Evolutionary conservation across 1,140 invertebrate species (phyloP), one percentile per base, ranked within the genome.

Genomic region (Cherax quadricarinatus): DNA sequence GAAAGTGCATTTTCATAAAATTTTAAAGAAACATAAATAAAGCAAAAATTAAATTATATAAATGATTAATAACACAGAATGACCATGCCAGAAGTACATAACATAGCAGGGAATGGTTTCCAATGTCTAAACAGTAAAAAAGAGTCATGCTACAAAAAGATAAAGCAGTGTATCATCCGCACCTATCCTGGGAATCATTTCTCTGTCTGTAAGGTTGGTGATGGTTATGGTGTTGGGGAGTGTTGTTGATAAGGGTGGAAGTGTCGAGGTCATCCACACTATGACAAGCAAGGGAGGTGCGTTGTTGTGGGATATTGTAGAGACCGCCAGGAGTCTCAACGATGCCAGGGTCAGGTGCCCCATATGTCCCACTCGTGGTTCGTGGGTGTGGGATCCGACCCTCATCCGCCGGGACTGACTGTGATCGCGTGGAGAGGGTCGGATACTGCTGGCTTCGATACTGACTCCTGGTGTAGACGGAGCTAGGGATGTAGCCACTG

Each of bases 371-470:
- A 24, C 80, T 75, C 85, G 78, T 62, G 70, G 81, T 80, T 60
- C 88, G 91, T 49, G 81, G 91, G 75, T 89, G 75, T 84, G 62
- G 49, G 41, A 87, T 79, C 57, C 89, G 89, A 51, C 86, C 80
- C 73, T 93, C 93, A 70, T 93, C 83, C 66, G 91, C 82, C 57
- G 92, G 84, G 88, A 93, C 90, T 85, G 84, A 92, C 86, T 92
- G 92, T 16, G 89, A 88, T 24, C 92, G 88, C 57, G 91, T 93
- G 84, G 94, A 94, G 41, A 95, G 93, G 24, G 94, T 95, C 9
- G 95, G 95, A 90, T 95, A 96, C 78, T 94, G 94, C 87, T 95
- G 95, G 87, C 94, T 95, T 30, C 95, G 94, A 87, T 95, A 95
- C 75, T 95, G 94, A 24, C 94, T 95, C 14, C 94, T 93, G 21